Conservation (phyloP, 2,888 invertebrate genomes). For the Stenolophus ochropezus region DNA sequence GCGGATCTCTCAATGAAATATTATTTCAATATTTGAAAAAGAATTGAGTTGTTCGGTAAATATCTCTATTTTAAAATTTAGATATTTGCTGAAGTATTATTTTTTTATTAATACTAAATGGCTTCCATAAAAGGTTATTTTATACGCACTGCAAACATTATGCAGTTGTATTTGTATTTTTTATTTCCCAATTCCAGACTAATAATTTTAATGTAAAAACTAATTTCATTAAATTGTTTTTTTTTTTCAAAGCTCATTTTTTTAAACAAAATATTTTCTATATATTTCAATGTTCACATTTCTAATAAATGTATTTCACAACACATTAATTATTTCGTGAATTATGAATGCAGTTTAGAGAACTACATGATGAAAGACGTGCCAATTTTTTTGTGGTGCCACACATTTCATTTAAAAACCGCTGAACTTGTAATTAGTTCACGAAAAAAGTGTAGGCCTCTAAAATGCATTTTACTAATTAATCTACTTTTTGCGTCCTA, state of each 20-base stretch:
- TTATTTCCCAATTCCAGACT: too few species aligned
- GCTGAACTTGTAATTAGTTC: too few species aligned
- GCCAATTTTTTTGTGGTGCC: too few species aligned
- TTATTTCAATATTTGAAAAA: slow-evolving; percentile 33
- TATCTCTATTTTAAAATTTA: not conserved
- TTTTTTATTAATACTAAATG: not conserved
- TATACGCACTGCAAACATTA: slow-evolving; percentile 23
- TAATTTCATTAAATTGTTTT: not conserved
- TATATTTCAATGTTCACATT: not conserved
- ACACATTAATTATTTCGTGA: too few species aligned
- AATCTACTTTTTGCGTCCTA: too few species aligned
- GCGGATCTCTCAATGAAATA: too few species aligned
- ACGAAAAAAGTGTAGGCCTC: too few species aligned
- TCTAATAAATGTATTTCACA: too few species aligned
- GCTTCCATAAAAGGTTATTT: slow-evolving; percentile 34
- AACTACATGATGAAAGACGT: too few species aligned
- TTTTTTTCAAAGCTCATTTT: not conserved
- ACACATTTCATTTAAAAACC: too few species aligned
- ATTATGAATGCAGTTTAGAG: too few species aligned
- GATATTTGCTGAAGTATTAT: slow-evolving; percentile 4
- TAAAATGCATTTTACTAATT: too few species aligned
- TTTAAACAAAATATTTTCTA: not conserved
- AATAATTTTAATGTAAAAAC: not conserved
- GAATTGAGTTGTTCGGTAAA: not conserved
- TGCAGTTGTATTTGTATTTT: not conserved